Base-by-base conservation (phyloP, 2,888 invertebrate genomes). In the Liposcelis brunnea region DNA sequence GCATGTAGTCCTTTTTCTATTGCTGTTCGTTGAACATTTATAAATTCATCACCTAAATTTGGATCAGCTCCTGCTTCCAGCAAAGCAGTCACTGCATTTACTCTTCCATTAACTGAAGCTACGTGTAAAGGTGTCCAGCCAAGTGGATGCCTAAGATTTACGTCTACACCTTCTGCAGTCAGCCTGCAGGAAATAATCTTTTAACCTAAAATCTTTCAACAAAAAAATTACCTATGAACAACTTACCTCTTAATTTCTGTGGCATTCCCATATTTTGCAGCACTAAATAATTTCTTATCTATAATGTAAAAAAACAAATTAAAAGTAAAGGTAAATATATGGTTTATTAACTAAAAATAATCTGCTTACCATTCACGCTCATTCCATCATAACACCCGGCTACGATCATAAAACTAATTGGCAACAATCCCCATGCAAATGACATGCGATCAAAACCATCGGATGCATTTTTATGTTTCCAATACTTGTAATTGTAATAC, bases 41-140 rank as follows among this genome's bases (percentile, higher is more conserved):
- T 70, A 62, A 80, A 90, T 48, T 79, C 75, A 63, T 86, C 86
- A 36, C 71, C 75, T 31, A 75, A 56, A 63, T 89, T 80, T 1
- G 80, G 74, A 58, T 84, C 77, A 19, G 86, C 87, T n/a, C 87
- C 87, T 45, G 73, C 69, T n/a, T 71, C 65, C 45, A 83, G 59
- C 48, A 84, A 63, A 51, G 73, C 66, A 54, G 67, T 66, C 18
- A 80, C 71, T 47, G 70, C 70, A 14, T 70, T 69, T 12, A 65
- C 55, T 56, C 75, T 75, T 50, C 77, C 77, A 65, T 84, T 86
- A 32, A 87, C 79, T 8, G 82, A 80, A 31, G 90, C 90, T 42
- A 78, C 74, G 66, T 87, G 86, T 31, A 91, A 67, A 19, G 86
- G 74, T 11, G 85, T 86, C 90, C 91, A 91, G 43, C 91, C 91